Evolutionary conservation across 2,888 invertebrate genomes (phyloP).

Genomic region (Stenotaenia linearis): DNA sequence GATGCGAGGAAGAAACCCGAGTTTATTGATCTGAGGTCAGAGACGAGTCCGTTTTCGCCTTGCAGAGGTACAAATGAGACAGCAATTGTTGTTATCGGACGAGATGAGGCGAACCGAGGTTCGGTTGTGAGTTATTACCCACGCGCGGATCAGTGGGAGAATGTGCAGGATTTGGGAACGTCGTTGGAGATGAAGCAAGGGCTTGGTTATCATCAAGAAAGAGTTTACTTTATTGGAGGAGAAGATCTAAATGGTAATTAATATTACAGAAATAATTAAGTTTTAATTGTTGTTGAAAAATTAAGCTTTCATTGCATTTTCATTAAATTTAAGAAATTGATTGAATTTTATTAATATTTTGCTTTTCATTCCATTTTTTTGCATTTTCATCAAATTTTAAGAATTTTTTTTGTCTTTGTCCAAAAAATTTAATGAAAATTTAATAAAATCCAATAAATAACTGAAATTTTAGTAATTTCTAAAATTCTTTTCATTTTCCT

Average conservation of each 20-base stretch:
- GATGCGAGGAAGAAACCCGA: not conserved
- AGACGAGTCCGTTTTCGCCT: not conserved
- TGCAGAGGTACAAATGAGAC: not conserved
- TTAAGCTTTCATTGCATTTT: too few relatives aligned
- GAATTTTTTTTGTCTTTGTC: too few relatives aligned
- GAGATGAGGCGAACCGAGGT: slow-evolving; percentile 5
- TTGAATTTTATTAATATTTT: too few relatives aligned
- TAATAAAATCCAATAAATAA: too few relatives aligned
- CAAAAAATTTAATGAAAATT: too few relatives aligned
- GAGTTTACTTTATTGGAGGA: slow-evolving; percentile 27
- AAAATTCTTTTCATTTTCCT: too few relatives aligned
- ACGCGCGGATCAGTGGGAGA: not conserved
- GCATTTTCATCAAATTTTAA: too few relatives aligned
- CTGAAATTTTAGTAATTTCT: too few relatives aligned
- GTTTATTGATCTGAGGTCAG: not conserved
- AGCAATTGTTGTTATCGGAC: not conserved
- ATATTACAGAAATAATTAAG: too few relatives aligned
- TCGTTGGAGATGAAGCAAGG: slow-evolving; percentile 3
- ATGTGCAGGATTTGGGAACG: not conserved
- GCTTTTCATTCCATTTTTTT: too few relatives aligned
- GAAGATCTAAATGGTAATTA: slow-evolving; percentile 17
- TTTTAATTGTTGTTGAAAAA: too few relatives aligned
- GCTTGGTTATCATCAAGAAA: not conserved
- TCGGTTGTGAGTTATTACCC: not conserved
- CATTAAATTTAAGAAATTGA: too few relatives aligned